Conservation (phyloP, 2,113 vertebrate species). For the Dolichotis patagonum region DNA sequence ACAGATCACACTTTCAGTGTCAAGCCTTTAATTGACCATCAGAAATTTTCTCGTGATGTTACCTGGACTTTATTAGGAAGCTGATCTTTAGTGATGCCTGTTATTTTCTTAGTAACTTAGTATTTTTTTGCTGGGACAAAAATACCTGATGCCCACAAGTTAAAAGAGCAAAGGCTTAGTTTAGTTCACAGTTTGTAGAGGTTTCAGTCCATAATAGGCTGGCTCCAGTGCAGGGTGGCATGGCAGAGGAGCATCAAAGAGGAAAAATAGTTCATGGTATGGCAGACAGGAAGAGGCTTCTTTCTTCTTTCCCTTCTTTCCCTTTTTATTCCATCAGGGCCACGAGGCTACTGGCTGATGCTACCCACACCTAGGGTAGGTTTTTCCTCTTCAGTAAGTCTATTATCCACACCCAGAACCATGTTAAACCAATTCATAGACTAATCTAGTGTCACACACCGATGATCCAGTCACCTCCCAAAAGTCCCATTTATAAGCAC, state of each 20-base stretch:
- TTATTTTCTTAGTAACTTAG: background rate
- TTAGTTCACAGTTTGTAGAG: background rate
- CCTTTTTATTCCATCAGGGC: background rate
- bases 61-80: background rate
- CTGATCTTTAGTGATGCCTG: background rate
- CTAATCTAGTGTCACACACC: background rate
- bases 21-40: background rate
- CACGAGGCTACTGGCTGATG: background rate
- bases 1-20: background rate
- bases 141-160: background rate
- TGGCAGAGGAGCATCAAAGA: background rate
- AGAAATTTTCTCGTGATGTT: background rate
- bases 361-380: background rate
- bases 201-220: background rate
- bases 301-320: background rate
- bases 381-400: background rate
- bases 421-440: background rate
- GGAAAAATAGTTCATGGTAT: background rate
- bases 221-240: background rate
- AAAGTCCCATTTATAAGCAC: background rate
- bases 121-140: background rate
- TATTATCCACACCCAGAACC: background rate
- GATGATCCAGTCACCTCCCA: background rate
- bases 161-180: background rate
- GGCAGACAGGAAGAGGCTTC: background rate